A percentile compares a stretch with the other conserved stretches of the same genome.
These are phyloP conservation scores for Pteronura brasiliensis DNA, from an alignment of 2,113 vertebrate genomes.

Conservation along the genomic window DNA sequence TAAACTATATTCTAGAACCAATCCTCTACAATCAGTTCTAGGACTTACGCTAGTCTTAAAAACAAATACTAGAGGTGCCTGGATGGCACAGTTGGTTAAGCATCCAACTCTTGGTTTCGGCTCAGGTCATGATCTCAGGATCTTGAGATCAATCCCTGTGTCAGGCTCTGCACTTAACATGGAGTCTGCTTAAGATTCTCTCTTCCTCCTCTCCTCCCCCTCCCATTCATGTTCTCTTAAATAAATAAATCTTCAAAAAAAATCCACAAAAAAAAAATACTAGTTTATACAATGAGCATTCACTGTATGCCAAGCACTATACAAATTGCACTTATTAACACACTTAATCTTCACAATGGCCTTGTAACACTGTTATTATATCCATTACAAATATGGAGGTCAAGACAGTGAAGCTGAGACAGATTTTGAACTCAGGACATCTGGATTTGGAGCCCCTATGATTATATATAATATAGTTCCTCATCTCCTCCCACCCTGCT, in stretches of 20 bases:
- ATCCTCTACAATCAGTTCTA: neutral
- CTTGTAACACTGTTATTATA: neutral
- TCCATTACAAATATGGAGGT: neutral
- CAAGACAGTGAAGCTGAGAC: neutral
- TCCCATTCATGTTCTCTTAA: neutral
- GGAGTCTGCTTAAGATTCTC: neutral
- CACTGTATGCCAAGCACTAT: neutral
- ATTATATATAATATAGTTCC: neutral
- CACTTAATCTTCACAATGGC: neutral
- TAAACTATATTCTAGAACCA: neutral
- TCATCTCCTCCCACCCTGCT: neutral
- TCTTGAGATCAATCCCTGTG: neutral
- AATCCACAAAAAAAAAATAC: neutral
- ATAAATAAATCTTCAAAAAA: neutral
- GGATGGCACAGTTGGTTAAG: neutral
- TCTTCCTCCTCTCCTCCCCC: neutral
- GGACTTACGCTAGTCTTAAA: neutral
- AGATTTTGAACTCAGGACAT: neutral
- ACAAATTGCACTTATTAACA: neutral
- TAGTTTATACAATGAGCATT: neutral
- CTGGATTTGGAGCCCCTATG: neutral
- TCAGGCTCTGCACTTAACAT: neutral
- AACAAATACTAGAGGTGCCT: neutral
- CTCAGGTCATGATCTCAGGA: neutral
- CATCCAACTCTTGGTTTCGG: neutral